phyloP scores from a whole-genome alignment of 2,113 vertebrate genomes.

The Lophotis ruficrista region DNA sequence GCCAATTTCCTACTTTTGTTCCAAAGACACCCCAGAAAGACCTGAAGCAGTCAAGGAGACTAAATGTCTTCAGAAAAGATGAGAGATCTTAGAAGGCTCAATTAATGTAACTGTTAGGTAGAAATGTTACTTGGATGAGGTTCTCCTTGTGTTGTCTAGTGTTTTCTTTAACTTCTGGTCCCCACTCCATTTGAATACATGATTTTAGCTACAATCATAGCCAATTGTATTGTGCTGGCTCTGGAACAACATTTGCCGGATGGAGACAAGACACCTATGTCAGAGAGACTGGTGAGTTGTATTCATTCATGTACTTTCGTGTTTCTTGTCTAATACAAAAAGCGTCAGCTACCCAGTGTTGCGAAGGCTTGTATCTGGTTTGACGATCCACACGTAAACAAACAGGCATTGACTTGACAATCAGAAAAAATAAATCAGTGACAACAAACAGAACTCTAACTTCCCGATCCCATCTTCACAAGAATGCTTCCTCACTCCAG shows the following conservation, averaged over 20 bases:
- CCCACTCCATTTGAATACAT: constrained; percentile 96
- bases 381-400: not conserved
- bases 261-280: constrained; percentile 95
- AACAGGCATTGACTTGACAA: not conserved
- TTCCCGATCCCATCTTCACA: not conserved
- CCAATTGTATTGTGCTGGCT: constrained; percentile 97
- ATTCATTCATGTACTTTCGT: not conserved
- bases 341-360: not conserved
- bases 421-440: not conserved
- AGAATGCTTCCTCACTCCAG: constrained; percentile 32
- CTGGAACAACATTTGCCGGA: constrained; percentile 95
- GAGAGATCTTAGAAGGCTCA: not conserved
- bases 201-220: constrained; percentile 98
- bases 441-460: not conserved
- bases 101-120: not conserved
- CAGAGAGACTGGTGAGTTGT: constrained; percentile 91
- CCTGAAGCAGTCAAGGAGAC: not conserved
- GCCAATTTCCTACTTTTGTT: not conserved
- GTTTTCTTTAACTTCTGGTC: constrained; percentile 78
- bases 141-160: not conserved
- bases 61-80: not conserved
- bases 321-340: not conserved
- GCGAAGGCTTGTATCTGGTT: not conserved
- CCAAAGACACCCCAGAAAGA: not conserved
- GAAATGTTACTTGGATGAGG: not conserved